Conservation (phyloP, 37 sponge, comb jelly and placozoan species). For the Oscarella lobularis region DNA sequence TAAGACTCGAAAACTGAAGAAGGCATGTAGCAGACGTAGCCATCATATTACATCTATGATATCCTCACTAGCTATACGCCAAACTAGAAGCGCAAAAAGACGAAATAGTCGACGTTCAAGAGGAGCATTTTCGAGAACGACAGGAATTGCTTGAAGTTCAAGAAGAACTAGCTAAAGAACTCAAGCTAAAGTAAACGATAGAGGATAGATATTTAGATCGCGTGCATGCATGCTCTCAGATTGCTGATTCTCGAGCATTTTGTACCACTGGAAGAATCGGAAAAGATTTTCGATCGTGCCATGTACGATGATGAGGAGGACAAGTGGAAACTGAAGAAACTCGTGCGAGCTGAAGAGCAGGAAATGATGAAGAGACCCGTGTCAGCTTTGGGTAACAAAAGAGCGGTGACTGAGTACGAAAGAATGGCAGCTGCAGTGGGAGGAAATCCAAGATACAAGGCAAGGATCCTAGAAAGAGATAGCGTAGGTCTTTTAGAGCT, state of each 20-base stretch:
- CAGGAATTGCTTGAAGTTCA: constrained; percentile 36
- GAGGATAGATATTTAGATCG: background rate
- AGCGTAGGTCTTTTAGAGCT: background rate
- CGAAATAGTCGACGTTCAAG: constrained; percentile 55
- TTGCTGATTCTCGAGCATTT: constrained; percentile 76
- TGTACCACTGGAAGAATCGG: constrained; percentile 39
- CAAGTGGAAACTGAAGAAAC: constrained; percentile 43
- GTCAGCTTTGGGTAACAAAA: constrained; percentile 28
- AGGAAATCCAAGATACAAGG: constrained; percentile 70
- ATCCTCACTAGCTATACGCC: constrained; percentile 37
- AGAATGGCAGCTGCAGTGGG: constrained; percentile 27
- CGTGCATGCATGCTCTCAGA: constrained; percentile 15
- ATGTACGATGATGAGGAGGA: constrained; percentile 66
- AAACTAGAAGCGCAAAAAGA: constrained; percentile 40
- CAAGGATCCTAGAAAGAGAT: constrained; percentile 11
- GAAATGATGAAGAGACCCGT: constrained; percentile 27
- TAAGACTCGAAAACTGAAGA: constrained; percentile 84
- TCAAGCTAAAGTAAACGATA: constrained; percentile 43
- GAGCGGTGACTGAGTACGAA: constrained; percentile 48
- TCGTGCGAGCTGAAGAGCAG: background rate
- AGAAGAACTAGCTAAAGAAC: constrained; percentile 50
- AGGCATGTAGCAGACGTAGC: constrained; percentile 14
- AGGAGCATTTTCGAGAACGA: constrained; percentile 42
- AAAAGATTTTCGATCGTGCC: constrained; percentile 50
- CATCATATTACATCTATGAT: background rate